Conservation (phyloP, 2,888 invertebrate genomes). For the Chalcosyrphus nemorum region DNA sequence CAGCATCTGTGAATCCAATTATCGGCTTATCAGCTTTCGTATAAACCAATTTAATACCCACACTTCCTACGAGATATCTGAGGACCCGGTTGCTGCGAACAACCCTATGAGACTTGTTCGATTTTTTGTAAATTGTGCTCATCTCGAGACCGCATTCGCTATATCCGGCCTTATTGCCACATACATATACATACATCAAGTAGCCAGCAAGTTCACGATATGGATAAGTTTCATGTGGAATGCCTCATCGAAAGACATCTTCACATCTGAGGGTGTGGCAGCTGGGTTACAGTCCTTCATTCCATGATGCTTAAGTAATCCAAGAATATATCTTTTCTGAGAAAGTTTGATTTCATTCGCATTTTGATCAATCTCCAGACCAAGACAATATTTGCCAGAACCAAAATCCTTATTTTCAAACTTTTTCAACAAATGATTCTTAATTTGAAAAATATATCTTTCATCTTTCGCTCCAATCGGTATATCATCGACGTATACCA, state of each 20-base stretch:
- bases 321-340: background rate
- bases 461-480: background rate
- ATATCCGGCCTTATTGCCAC: background rate
- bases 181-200: background rate
- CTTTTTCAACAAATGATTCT: background rate
- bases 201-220: background rate
- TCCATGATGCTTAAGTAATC: background rate
- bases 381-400: background rate
- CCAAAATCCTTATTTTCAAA: background rate
- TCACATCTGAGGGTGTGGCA: background rate
- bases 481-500: background rate
- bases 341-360: background rate
- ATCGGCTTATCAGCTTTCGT: slow-evolving; percentile 20
- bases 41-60: slow-evolving; percentile 9
- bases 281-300: background rate
- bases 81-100: slow-evolving; percentile 18
- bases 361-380: background rate
- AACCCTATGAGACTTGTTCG: slow-evolving; percentile 12
- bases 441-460: background rate
- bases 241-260: background rate
- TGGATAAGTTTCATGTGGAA: background rate
- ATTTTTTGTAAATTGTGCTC: background rate
- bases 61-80: slow-evolving; percentile 37
- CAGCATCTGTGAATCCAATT: slow-evolving; percentile 59
- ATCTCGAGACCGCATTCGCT: background rate